Base-by-base conservation (phyloP, 37 sponge, comb jelly and placozoan genomes). In the Aphrocallistes beatrix region DNA sequence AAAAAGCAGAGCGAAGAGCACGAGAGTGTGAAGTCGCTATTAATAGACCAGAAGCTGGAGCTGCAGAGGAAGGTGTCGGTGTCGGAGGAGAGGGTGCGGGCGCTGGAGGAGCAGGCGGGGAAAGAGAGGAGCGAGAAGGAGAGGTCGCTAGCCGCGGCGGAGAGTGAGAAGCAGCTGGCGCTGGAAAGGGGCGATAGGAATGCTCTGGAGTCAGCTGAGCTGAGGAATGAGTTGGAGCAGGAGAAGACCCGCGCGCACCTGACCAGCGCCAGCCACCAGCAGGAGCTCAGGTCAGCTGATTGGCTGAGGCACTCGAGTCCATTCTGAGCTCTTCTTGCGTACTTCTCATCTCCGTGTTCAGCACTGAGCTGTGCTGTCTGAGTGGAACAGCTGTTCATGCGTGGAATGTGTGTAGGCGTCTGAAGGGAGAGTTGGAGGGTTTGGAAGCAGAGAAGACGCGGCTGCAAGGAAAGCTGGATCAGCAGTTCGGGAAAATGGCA, bases 21-120 rank as follows among this genome's bases (percentile, higher is more conserved):
- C 34, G 75, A 60, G 34, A 60, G 75, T 13, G 75, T 60, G 25
- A 60, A 60, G 75, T 60, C 75, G 34, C 75, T 60, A 60, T 60
- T 60, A 60, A 60, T 60, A 60, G 75, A 60, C 10, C 75, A 60
- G 75, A 60, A 60, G 34, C 75, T 60, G 75, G 8, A 3, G 3
- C 34, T 60, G 34, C 75, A 60, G 75, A 60, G 34, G 6, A 3
- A 28, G 34, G 3, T 60, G 3, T 60, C 75, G n/a, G 6, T 60
- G 75, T 19, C 34, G 25, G 75, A 60, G 34, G 34, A 13, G 25
- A 32, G 8, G 75, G 10, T 6, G 1, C 32, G 34, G 75, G 75
- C 28, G 3, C 34, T 60, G 34, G 75, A 60, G 34, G 10, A 19
- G 3, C 75, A 60, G 75, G 28, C n/a, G 75, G 3, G 1, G 25